Conservation (phyloP, 2,888 invertebrate genomes). For the Dusona sp. region DNA sequence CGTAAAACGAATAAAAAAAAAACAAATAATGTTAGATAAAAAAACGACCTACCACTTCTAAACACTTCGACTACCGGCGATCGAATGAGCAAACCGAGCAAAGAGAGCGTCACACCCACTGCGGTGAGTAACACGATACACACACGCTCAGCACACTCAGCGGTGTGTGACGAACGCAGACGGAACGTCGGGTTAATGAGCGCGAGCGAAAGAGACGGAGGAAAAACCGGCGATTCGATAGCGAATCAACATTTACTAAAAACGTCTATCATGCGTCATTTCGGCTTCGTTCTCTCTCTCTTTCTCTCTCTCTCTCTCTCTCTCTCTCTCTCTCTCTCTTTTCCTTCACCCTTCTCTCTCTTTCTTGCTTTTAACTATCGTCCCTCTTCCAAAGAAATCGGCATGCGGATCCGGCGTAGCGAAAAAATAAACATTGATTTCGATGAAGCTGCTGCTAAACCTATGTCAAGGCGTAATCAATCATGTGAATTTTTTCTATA, state of each 20-base stretch:
- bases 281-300: not conserved
- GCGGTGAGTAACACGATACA: slow-evolving; percentile 42
- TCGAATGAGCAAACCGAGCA: slow-evolving; percentile 50
- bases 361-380: not conserved
- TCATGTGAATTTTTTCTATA: not conserved
- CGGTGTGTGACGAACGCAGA: slow-evolving; percentile 6
- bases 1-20: slow-evolving; percentile 12
- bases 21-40: not conserved
- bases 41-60: slow-evolving; percentile 58
- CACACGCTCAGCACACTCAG: not conserved
- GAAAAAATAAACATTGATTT: slow-evolving; percentile 36
- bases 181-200: slow-evolving; percentile 16
- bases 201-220: slow-evolving; percentile 6
- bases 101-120: slow-evolving; percentile 58
- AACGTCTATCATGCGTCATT: slow-evolving; percentile 56
- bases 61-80: slow-evolving; percentile 61
- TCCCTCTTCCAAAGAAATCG: slow-evolving; percentile 18
- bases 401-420: slow-evolving; percentile 31
- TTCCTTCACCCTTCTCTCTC: not conserved
- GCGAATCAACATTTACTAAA: slow-evolving; percentile 38
- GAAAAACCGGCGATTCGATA: slow-evolving; percentile 29
- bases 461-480: not conserved
- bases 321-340: not conserved
- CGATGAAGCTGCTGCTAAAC: slow-evolving; percentile 6
- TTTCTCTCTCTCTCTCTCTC: not conserved